phyloP scores from a whole-genome alignment of 2,888 invertebrate genomes.

The Polymixis lichenea region DNA sequence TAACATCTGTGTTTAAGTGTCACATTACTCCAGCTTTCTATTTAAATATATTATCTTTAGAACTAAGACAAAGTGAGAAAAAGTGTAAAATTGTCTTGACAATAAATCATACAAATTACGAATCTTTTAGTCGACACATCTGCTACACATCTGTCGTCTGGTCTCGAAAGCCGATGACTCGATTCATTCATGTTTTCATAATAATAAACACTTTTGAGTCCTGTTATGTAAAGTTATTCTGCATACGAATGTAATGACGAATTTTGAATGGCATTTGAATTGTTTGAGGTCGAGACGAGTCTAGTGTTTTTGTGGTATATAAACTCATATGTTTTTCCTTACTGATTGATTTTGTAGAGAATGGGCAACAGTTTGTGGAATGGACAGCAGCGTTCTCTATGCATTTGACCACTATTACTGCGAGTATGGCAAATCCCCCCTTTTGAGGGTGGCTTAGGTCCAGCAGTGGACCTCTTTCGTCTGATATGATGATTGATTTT shows the following conservation, averaged over 20 bases:
- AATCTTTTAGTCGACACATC: constrained; percentile 53
- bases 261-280: constrained; percentile 39
- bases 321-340: not conserved
- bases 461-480: too few species aligned
- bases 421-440: too few species aligned
- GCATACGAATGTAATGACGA: constrained; percentile 26
- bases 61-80: constrained; percentile 37
- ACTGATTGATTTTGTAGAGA: not conserved
- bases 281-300: constrained; percentile 32
- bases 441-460: too few species aligned
- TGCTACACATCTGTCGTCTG: constrained; percentile 55
- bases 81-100: constrained; percentile 36
- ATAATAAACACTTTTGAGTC: constrained; percentile 49
- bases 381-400: too few species aligned
- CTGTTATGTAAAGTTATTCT: constrained; percentile 51
- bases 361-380: too few species aligned
- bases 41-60: constrained; percentile 32
- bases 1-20: constrained; percentile 44
- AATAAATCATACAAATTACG: constrained; percentile 60
- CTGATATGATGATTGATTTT: not conserved
- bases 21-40: constrained; percentile 32
- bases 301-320: constrained; percentile 15
- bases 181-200: constrained; percentile 60
- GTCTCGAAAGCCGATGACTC: constrained; percentile 38
- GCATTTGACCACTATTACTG: too few species aligned